Evolutionary conservation across 2,797 vertebrate genomes (phyloP).

Genomic region (Agapornis canus): DNA sequence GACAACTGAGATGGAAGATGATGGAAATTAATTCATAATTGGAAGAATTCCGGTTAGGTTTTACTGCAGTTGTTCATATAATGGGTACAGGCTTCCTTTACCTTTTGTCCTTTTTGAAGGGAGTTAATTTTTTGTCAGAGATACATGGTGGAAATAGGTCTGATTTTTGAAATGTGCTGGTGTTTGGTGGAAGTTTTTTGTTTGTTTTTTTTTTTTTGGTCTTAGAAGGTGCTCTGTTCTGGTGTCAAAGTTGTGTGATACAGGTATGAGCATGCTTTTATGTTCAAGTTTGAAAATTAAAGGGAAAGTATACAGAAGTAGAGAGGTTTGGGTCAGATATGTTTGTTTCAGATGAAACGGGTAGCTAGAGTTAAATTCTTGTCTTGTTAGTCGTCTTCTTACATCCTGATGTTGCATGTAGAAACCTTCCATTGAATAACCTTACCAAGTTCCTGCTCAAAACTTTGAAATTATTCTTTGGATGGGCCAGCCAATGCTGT

Average conservation of each 20-base stretch:
- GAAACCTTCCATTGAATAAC: neutral
- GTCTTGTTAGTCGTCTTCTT: neutral
- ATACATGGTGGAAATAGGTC: neutral
- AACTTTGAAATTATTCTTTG: neutral
- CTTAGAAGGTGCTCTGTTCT: neutral
- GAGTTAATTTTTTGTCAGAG: neutral
- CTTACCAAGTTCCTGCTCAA: neutral
- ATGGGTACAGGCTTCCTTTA: neutral
- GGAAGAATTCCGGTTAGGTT: neutral
- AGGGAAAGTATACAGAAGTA: neutral
- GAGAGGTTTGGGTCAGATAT: neutral
- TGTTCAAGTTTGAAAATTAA: neutral
- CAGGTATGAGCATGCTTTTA: fast-evolving
- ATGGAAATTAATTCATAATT: neutral
- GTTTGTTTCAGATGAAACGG: neutral
- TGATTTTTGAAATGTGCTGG: neutral
- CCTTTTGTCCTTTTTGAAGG: neutral
- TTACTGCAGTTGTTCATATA: neutral
- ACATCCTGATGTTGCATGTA: neutral
- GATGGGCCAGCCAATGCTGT: neutral
- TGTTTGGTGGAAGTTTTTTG: neutral
- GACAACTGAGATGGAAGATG: fast-evolving
- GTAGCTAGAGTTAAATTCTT: neutral
- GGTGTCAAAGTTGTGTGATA: neutral
- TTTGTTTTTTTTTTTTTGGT: neutral